Percentiles rank a stretch among this genome's conserved stretches.
Evolutionary conservation across 2,888 invertebrate genomes (phyloP).

Genomic region (Xestia ashworthii): DNA sequence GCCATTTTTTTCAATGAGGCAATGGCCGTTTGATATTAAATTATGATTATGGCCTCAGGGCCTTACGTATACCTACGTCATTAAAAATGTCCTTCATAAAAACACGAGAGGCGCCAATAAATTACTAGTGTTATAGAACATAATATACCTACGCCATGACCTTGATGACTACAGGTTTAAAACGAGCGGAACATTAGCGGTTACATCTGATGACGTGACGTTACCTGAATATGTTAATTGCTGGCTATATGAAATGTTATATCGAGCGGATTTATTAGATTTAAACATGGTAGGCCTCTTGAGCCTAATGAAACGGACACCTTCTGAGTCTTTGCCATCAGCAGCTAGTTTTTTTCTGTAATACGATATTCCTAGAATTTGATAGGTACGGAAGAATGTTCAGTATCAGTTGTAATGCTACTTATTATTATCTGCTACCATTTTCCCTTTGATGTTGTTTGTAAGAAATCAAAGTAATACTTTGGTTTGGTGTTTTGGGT

Average conservation of each 20-base stretch:
- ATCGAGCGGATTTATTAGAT: conserved; percentile 25
- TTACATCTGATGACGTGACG: conserved; percentile 46
- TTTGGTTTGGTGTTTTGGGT: neutral
- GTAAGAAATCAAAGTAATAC: neutral
- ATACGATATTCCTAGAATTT: neutral
- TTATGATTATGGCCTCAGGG: conserved; percentile 15
- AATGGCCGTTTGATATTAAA: conserved; percentile 19
- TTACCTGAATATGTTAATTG: conserved; percentile 42
- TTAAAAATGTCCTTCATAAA: conserved; percentile 55
- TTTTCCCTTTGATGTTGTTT: neutral
- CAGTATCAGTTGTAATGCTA: neutral
- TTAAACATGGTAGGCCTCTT: neutral
- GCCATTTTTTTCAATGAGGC: neutral
- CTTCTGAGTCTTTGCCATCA: neutral
- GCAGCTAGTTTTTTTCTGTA: conserved; percentile 6
- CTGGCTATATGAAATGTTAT: conserved; percentile 25
- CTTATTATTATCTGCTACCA: neutral
- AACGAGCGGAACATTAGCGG: conserved; percentile 45
- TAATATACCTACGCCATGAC: conserved; percentile 53
- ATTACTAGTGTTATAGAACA: conserved; percentile 36
- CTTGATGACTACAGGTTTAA: conserved; percentile 60
- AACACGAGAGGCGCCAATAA: conserved; percentile 59
- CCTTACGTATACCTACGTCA: conserved; percentile 32
- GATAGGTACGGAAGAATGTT: neutral
- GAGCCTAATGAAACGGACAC: neutral